These are phyloP conservation scores for Heteromyza rotundicornis DNA, from an alignment of 2,888 invertebrate genomes.

Conservation along the genomic window DNA sequence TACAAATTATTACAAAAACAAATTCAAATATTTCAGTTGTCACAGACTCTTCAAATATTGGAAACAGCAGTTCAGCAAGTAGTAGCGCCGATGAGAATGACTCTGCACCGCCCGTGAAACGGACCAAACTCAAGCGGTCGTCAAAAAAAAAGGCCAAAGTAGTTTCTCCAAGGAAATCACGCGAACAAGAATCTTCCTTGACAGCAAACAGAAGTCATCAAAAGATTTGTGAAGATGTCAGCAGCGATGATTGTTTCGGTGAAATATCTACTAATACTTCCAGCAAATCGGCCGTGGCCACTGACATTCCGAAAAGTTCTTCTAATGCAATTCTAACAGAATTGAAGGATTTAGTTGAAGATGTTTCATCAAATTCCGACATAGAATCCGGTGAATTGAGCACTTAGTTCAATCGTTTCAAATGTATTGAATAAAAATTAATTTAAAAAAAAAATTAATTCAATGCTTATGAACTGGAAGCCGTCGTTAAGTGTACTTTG, in stretches of 20 bases:
- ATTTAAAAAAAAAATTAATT: too few relatives aligned
- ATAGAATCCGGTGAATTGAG: conserved; percentile 52
- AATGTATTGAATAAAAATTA: too few relatives aligned
- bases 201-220: not conserved
- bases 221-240: conserved; percentile 36
- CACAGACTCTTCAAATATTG: too few relatives aligned
- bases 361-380: conserved; percentile 51
- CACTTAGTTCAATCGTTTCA: not conserved
- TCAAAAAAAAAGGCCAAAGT: too few relatives aligned
- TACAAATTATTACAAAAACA: too few relatives aligned
- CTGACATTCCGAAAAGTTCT: not conserved
- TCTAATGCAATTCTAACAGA: conserved; percentile 28
- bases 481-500: too few relatives aligned
- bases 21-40: not conserved
- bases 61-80: too few relatives aligned
- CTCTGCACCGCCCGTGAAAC: not conserved
- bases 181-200: not conserved
- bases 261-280: conserved; percentile 16
- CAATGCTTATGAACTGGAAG: too few relatives aligned
- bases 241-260: conserved; percentile 38
- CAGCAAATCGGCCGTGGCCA: not conserved
- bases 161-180: not conserved
- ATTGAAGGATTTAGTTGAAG: conserved; percentile 46
- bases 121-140: not conserved
- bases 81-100: not conserved